Evolutionary conservation across 2,888 invertebrate genomes (phyloP), one percentile per base, ranked within the genome.

Genomic region (Caenorhabditis sinica): DNA sequence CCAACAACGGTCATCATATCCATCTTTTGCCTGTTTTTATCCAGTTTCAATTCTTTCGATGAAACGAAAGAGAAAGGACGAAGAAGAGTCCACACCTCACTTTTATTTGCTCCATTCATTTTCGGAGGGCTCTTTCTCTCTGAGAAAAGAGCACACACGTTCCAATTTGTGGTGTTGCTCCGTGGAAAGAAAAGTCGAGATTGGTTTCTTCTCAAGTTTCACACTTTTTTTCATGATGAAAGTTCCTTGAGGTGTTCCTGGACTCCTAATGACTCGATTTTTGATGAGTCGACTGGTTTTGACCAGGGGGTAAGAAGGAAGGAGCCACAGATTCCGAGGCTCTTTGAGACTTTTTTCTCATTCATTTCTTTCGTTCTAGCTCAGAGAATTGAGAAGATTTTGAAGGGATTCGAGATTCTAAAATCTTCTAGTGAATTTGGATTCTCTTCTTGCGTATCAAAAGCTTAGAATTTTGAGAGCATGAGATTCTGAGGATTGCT

Each of bases 191-290:
- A 9, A 4, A 8, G 17, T 43, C 53, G 43, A 30, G 13, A 20
- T 28, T n/a, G n/a, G n/a, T n/a, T 28, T 49, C 25, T 51, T 23
- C 63, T 65, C 74, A 23, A 53, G 60, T 65, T 65, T 74, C 74
- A 51, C 56, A 51, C 51, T 15, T 51, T 51, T 51, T 23, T 23
- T 20, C 51, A 23, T n/a, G 51, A 20, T 9, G 8, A 23, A n/a
- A 13, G 45, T 13, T n/a, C 4, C n/a, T 17, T 20, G 33, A n/a
- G 58, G 71, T 71, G 63, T 73, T 73, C 63, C 72, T 9, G 61
- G 73, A 63, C 61, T 73, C 49, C 23, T 61, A 43, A 73, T 73
- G 61, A 74, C 40, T 58, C 8, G 20, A 13, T 60, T 45, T 72
- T 73, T 73, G 43, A 61, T 61, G 60, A 65, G 15, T 63, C 23